A percentile compares a stretch with the other conserved stretches of the same genome.
Evolutionary conservation across 2,113 vertebrate species (phyloP).

Genomic region (Plestiodon gilberti): DNA sequence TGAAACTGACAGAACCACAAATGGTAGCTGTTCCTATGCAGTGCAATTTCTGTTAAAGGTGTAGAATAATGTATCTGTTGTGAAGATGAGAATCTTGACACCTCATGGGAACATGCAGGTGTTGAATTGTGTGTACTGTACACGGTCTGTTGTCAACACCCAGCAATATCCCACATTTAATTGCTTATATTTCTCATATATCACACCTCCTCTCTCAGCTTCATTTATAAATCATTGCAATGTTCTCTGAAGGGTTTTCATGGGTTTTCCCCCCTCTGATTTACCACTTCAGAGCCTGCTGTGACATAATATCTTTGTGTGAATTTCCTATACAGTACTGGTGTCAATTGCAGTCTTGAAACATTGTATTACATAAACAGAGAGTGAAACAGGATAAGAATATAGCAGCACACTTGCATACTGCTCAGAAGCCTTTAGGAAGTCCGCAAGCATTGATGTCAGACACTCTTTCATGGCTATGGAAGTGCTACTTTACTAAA

Average conservation of each 20-base stretch:
- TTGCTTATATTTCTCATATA: conserved; percentile 30
- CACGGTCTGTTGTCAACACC: conserved; percentile 20
- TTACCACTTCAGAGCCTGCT: conserved; percentile 8
- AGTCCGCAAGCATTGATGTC: conserved; percentile 2
- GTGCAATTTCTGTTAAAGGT: conserved; percentile 23
- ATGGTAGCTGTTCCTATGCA: background rate
- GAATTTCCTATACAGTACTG: conserved; percentile 25
- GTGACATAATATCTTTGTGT: conserved; percentile 25
- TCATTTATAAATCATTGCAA: conserved; percentile 24
- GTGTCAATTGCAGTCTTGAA: conserved; percentile 29
- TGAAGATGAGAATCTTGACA: conserved; percentile 2
- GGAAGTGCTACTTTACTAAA: background rate
- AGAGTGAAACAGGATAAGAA: background rate
- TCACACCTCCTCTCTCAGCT: conserved; percentile 20
- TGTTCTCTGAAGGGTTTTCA: conserved; percentile 21
- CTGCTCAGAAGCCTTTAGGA: background rate
- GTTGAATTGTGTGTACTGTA: conserved; percentile 22
- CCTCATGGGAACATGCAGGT: conserved; percentile 16
- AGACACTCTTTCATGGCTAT: conserved; percentile 1
- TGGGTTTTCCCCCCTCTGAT: background rate
- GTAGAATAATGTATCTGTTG: conserved; percentile 20
- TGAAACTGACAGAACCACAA: conserved; percentile 3
- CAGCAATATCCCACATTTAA: conserved; percentile 32
- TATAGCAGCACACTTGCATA: conserved; percentile 19
- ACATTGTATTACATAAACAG: conserved; percentile 9